Evolutionary conservation across 2,888 invertebrate species (phyloP).

Genomic region (Leucophenga maculata): DNA sequence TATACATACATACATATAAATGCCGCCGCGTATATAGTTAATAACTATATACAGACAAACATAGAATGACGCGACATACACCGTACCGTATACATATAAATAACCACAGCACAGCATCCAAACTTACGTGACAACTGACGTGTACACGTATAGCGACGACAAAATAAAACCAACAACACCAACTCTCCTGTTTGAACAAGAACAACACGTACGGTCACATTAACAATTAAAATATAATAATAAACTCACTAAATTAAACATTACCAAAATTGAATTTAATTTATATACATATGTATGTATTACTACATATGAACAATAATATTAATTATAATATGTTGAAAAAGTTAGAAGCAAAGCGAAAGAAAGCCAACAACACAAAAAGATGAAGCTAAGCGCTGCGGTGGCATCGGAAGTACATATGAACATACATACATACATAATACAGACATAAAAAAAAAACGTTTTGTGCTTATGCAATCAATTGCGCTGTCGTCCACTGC

Average conservation of each 20-base stretch:
- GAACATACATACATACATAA: background rate
- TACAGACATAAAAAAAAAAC: background rate
- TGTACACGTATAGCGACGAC: constrained; percentile 24
- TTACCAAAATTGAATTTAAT: constrained; percentile 26
- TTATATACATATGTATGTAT: constrained; percentile 4
- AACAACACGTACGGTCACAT: constrained; percentile 44
- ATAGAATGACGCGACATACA: background rate
- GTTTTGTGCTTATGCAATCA: constrained; percentile 11
- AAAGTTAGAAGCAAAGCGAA: background rate
- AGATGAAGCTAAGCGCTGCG: background rate
- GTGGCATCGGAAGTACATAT: background rate
- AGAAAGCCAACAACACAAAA: constrained; percentile 4
- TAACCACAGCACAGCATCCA: constrained; percentile 3
- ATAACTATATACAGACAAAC: background rate
- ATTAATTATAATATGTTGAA: background rate
- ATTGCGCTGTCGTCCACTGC: background rate
- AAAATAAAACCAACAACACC: constrained; percentile 29
- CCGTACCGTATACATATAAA: background rate
- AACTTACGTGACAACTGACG: background rate
- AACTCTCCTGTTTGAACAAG: constrained; percentile 52
- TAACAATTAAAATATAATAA: constrained; percentile 42
- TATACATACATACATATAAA: constrained; percentile 10
- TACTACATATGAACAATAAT: background rate
- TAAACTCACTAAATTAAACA: constrained; percentile 18
- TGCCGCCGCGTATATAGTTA: too few relatives aligned